Evolutionary conservation across 2,888 invertebrate species (phyloP).

Genomic region (Stenurella melanura): DNA sequence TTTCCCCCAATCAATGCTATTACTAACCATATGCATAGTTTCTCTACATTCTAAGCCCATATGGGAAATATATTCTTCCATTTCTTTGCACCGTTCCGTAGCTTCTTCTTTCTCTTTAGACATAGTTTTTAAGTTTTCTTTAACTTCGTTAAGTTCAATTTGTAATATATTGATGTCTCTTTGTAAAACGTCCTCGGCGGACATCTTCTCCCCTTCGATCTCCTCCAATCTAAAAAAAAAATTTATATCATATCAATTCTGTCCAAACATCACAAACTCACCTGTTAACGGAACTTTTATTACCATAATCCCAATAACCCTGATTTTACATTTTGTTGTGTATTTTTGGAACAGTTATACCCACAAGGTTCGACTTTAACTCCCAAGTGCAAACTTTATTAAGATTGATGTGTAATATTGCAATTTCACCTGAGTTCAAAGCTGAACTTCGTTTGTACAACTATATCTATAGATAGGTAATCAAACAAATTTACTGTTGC

Average conservation of each 20-base stretch:
- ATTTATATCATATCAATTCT: conserved; percentile 70
- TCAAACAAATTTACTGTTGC: too few relatives aligned
- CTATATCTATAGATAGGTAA: too few relatives aligned
- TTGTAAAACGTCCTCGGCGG: conserved; percentile 54
- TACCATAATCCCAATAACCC: conserved; percentile 39
- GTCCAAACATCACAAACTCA: conserved; percentile 54
- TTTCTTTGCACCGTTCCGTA: conserved; percentile 57
- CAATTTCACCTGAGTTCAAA: too few relatives aligned
- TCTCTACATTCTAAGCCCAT: conserved; percentile 58
- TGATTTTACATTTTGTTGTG: conserved; percentile 21
- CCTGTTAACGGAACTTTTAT: conserved; percentile 52
- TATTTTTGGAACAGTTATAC: background rate
- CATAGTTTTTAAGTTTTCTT: conserved; percentile 44
- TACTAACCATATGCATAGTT: conserved; percentile 58
- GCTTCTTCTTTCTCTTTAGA: conserved; percentile 55
- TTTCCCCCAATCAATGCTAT: conserved; percentile 61
- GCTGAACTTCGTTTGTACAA: too few relatives aligned
- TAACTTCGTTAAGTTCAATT: conserved; percentile 57
- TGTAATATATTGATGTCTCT: conserved; percentile 50
- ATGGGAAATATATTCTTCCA: conserved; percentile 61
- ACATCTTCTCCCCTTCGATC: conserved; percentile 57
- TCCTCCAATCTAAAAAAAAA: conserved; percentile 68
- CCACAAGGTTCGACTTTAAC: too few relatives aligned
- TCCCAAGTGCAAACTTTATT: too few relatives aligned
- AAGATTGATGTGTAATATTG: too few relatives aligned